Conservation (phyloP, 2,888 invertebrate genomes). For the Brachypalpus laphriformis region DNA sequence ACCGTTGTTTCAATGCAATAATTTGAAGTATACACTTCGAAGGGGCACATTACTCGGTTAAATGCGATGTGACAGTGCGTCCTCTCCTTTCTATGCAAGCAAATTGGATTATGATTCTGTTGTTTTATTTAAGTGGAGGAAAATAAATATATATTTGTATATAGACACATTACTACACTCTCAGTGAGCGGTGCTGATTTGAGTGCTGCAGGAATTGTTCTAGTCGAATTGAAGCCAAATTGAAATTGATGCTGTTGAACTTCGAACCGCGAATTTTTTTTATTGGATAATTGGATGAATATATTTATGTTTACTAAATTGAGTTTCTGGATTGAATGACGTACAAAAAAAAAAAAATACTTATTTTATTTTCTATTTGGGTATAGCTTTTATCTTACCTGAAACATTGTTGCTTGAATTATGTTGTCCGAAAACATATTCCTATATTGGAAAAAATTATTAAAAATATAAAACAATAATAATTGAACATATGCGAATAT, state of each 20-base stretch:
- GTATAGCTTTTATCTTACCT: conserved; percentile 83
- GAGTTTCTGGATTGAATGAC: conserved; percentile 17
- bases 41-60: neutral
- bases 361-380: conserved; percentile 23
- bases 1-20: conserved; percentile 14
- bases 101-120: conserved; percentile 47
- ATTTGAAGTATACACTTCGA: too few species aligned
- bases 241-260: conserved; percentile 70
- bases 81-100: conserved; percentile 20
- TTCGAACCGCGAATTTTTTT: conserved; percentile 57
- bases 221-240: conserved; percentile 42
- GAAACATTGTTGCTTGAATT: conserved; percentile 92
- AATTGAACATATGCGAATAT: too few species aligned
- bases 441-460: conserved; percentile 84
- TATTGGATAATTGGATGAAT: conserved; percentile 66
- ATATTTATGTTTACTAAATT: conserved; percentile 45
- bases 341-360: neutral
- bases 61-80: neutral
- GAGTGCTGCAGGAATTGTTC: conserved; percentile 25
- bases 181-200: conserved; percentile 38
- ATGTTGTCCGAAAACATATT: conserved; percentile 97
- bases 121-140: conserved; percentile 17
- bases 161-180: conserved; percentile 1
- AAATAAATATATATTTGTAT: conserved; percentile 2
- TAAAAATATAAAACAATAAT: neutral